Conservation (phyloP, 2,888 invertebrate species). For the Phortica okadai region DNA sequence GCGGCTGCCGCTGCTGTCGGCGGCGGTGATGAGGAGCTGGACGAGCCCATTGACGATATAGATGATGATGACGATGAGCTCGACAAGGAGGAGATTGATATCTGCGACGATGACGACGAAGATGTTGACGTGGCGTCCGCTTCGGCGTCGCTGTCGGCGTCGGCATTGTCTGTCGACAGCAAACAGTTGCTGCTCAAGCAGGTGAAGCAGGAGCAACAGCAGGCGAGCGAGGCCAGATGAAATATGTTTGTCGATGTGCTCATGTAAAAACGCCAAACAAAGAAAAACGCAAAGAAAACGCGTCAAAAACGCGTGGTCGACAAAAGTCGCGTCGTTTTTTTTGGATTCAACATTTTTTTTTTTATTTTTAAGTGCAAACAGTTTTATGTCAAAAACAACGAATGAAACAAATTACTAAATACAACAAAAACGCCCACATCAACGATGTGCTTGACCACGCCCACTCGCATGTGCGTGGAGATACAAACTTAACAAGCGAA, state of each 20-base stretch:
- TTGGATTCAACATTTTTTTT: neutral
- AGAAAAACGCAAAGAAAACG: constrained; percentile 23
- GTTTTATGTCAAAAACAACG: neutral
- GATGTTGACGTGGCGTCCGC: constrained; percentile 38
- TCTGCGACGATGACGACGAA: constrained; percentile 71
- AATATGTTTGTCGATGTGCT: constrained; percentile 73
- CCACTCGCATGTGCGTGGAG: too few species aligned
- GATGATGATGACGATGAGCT: constrained; percentile 62
- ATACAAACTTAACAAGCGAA: neutral
- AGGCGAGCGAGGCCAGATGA: constrained; percentile 64
- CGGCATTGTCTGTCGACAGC: constrained; percentile 38
- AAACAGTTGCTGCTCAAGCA: constrained; percentile 59
- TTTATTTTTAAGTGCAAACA: neutral
- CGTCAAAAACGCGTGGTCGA: neutral
- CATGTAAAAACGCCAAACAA: constrained; percentile 40
- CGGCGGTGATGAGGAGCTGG: constrained; percentile 51
- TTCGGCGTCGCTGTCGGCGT: constrained; percentile 40
- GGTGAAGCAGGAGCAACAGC: constrained; percentile 63
- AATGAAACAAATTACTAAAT: constrained; percentile 37
- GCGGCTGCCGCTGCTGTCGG: constrained; percentile 47
- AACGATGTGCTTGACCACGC: constrained; percentile 16
- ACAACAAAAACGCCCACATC: constrained; percentile 2
- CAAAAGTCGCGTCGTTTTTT: neutral
- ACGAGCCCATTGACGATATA: constrained; percentile 48
- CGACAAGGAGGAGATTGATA: constrained; percentile 67